phyloP scores from a whole-genome alignment of 2,888 invertebrate genomes.

The Athetis lepigone region DNA sequence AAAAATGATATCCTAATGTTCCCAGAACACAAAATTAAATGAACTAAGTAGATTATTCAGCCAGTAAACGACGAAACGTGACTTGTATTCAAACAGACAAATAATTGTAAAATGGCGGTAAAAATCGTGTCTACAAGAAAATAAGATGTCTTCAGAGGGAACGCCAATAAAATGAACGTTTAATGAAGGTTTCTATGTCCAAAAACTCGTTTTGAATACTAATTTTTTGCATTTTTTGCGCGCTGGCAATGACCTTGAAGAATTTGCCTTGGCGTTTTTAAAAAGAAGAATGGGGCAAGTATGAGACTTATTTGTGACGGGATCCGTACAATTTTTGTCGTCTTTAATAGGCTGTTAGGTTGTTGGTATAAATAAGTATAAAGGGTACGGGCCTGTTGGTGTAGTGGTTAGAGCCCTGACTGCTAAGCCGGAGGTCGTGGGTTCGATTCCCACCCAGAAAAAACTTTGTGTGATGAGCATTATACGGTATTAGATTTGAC shows the following conservation, averaged over 20 bases:
- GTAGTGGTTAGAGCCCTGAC: no score
- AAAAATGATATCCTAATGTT: slow-evolving; percentile 20
- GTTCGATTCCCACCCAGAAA: no score
- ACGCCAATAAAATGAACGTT: slow-evolving; percentile 6
- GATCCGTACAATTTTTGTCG: no score
- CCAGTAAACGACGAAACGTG: slow-evolving; percentile 32
- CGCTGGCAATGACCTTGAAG: slow-evolving; percentile 5
- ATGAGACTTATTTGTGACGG: no score
- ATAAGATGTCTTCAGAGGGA: slow-evolving; percentile 20
- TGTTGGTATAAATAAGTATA: no score
- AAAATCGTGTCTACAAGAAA: slow-evolving; percentile 1
- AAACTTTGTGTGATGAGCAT: no score
- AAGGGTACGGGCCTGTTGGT: no score
- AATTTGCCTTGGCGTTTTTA: background rate
- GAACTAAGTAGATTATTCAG: slow-evolving; percentile 8
- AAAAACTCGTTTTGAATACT: slow-evolving; percentile 17
- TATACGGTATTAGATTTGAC: no score
- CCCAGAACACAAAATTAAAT: slow-evolving; percentile 25
- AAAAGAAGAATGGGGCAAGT: no score
- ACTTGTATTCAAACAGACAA: slow-evolving; percentile 25
- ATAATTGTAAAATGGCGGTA: slow-evolving; percentile 9
- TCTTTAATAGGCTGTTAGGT: no score
- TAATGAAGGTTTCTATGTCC: slow-evolving; percentile 36
- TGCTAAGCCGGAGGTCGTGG: no score
- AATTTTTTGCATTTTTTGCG: slow-evolving; percentile 11